Base-by-base conservation (phyloP, 1,140 invertebrate species). In the Conus betulinus region DNA sequence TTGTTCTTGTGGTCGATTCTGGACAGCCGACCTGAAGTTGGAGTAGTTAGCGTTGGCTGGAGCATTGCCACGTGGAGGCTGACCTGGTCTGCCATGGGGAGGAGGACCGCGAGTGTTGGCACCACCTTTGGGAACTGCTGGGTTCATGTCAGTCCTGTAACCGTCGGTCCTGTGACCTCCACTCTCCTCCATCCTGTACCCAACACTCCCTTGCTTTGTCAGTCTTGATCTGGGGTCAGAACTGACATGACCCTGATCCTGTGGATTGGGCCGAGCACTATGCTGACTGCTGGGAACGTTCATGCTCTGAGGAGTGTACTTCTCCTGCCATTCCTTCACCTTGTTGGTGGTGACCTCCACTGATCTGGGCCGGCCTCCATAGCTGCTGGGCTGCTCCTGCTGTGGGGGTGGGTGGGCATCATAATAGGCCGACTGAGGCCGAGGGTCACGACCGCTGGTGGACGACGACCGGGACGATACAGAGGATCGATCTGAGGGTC, bases 391-490 rank as follows among this genome's bases (percentile, higher is more conserved):
- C 0, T 89, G 87, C 53, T 67, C 60, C 27, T 91, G 92, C 67
- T 71, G 67, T 20, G 0, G 17, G 11, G 67, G 67, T 23, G 67
- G 67, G 20, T 71, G 67, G 27, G 90, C 89, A 88, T 90, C 88
- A 85, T 91, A 93, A 89, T 93, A 94, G 1, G 92, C 93, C 20
- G 93, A 94, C 84, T 93, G 92, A 13, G 94, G 93, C 81, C 94
- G 87, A 55, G 92, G 88, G 87, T 93, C 93, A 82, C 90, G 90
- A 78, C 83, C 87, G 79, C 91, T 92, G 27, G 89, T 89, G 52
- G 86, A 90, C 20, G 93, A 93, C 25, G 88, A 88, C 23, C 92
- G 88, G 3, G 92, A 91, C 6, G 91, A 91, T 23, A 91, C 53
- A 27, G 91, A 91, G 7, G 91, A 91, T 27, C 89, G 85, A 27